Base-by-base conservation (phyloP, 2,888 invertebrate species). In the Leptopilina syphax region DNA sequence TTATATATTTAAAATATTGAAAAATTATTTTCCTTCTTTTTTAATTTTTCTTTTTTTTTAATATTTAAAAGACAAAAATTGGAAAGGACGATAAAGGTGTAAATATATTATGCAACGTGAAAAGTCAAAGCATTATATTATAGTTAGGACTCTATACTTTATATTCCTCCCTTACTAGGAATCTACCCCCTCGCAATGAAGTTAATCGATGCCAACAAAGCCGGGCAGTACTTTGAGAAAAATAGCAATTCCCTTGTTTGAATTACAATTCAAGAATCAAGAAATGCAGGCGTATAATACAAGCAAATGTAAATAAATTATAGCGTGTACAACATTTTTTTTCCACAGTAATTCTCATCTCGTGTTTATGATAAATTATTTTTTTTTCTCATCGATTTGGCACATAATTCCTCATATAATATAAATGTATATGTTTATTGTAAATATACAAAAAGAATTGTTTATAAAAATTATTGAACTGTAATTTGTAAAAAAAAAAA, bases 191-290 rank as follows among this genome's bases (percentile, higher is more conserved):
- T 44, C 63, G 2, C 18, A 9, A 24, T 63, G 63, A 18, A 63
- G 63, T 63, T 63, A 63, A 63, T 63, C 63, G 63, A 63, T 63
- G 63, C 24, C 63, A 63, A 63, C 63, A 60, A 60, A 60, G 60
- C n/a, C 18, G 60, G 60, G 7, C 63, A 24, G 63, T 63, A 18
- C 63, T 63, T 63, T 24, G 63, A 63, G 63, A 63, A 63, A 63
- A 63, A 63, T 63, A 24, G 63, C 63, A 18, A 63, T 63, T 63
- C 63, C 18, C 63, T 8, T 18, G 63, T 63, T 63, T 18, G 18
- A 18, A 63, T 63, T 24, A 24, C 63, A 63, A 24, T 63, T 63
- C 63, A 63, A 24, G 63, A 63, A 63, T 63, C 63, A 63, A n/a
- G 24, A 63, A n/a, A 60, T n/a, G n/a, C 6, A 63, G 3, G 50